These are phyloP conservation scores for Drosophila cracens DNA, from an alignment of 2,888 invertebrate genomes.

Conservation along the genomic window DNA sequence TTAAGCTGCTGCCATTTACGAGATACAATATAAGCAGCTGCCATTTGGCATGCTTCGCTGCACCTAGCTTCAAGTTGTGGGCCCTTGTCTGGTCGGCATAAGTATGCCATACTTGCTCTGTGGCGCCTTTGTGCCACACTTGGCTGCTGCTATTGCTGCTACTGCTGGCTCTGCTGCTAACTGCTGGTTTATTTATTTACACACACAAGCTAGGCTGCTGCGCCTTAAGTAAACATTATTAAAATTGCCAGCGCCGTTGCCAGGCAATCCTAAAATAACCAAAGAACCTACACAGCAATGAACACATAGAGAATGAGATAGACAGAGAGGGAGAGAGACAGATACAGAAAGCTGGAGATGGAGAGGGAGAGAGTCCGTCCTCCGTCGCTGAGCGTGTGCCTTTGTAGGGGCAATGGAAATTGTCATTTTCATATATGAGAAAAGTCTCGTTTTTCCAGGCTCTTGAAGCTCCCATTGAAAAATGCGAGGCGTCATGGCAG, in stretches of 20 bases:
- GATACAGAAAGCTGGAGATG: not conserved
- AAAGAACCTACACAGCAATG: constrained; percentile 44
- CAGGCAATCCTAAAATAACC: constrained; percentile 75
- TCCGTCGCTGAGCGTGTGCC: constrained; percentile 35
- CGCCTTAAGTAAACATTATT: constrained; percentile 80
- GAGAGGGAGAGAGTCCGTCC: not conserved
- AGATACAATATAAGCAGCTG: constrained; percentile 61
- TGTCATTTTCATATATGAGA: constrained; percentile 76
- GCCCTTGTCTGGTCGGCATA: constrained; percentile 47
- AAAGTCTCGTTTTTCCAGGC: constrained; percentile 46
- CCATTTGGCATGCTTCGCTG: constrained; percentile 68
- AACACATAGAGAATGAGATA: not conserved
- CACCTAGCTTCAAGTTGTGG: constrained; percentile 42
- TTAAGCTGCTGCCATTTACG: constrained; percentile 61
- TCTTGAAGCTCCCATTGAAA: constrained; percentile 58
- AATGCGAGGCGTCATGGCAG: constrained; percentile 65
- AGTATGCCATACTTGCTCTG: constrained; percentile 52
- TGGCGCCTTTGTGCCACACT: constrained; percentile 50
- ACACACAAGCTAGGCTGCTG: constrained; percentile 45
- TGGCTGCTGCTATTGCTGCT: constrained; percentile 27
- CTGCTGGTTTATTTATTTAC: constrained; percentile 50
- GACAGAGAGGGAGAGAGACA: not conserved
- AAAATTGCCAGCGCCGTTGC: constrained; percentile 76
- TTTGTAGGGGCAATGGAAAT: constrained; percentile 72
- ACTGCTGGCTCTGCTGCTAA: constrained; percentile 13